Evolutionary conservation across 2,113 vertebrate genomes (phyloP).

Genomic region (Microcebus lehilahytsara): DNA sequence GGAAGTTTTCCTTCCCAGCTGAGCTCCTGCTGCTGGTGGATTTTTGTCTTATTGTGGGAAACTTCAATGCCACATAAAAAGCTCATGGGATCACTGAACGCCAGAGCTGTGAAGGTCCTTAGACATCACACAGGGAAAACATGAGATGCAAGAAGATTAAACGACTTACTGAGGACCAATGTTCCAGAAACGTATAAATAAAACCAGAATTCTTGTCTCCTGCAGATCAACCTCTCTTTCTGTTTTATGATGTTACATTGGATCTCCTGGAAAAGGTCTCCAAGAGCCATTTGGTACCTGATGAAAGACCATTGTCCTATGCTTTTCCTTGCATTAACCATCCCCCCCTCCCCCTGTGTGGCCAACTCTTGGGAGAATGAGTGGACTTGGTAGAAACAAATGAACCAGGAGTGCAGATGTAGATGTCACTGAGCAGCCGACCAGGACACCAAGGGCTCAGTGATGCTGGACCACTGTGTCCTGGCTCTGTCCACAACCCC

Average conservation of each 20-base stretch:
- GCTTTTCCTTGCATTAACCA: rapidly evolving
- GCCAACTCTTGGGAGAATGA: background rate
- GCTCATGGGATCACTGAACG: background rate
- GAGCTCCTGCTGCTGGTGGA: background rate
- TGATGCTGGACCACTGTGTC: background rate
- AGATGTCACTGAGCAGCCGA: background rate
- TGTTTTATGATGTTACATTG: rapidly evolving
- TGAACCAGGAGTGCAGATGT: rapidly evolving
- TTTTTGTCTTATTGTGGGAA: background rate
- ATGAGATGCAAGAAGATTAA: background rate
- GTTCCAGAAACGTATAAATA: background rate
- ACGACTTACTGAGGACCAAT: background rate
- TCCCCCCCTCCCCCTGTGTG: rapidly evolving
- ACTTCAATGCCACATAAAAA: background rate
- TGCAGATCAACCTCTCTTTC: background rate
- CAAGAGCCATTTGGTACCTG: no score
- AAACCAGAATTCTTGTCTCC: background rate
- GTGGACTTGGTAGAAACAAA: background rate
- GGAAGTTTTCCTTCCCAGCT: no score
- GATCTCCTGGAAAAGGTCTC: no score
- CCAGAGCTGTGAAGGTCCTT: background rate
- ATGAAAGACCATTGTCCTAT: background rate
- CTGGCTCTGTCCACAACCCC: background rate
- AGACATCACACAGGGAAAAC: background rate
- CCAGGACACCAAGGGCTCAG: background rate